Conservation (phyloP, 2,797 vertebrate genomes). For the Sylvia borin region DNA sequence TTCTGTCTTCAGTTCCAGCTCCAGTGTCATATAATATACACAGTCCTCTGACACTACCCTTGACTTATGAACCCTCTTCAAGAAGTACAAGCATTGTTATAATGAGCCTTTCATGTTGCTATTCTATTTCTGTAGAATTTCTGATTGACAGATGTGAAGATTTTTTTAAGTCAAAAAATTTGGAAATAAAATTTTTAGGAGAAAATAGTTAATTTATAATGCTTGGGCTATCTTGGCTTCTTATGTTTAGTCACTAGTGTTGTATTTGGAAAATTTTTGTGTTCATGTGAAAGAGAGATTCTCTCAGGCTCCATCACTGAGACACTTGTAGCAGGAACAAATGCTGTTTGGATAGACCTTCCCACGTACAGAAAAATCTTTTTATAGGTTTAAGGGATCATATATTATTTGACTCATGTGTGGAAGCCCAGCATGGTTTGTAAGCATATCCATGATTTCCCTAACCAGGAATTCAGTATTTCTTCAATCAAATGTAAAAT, state of each 20-base stretch:
- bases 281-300: neutral
- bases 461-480: neutral
- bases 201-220: neutral
- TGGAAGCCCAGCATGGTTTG: neutral
- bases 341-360: fast-evolving
- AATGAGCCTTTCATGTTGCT: neutral
- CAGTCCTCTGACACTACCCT: neutral
- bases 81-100: neutral
- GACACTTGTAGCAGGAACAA: neutral
- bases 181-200: neutral
- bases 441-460: neutral
- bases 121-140: neutral
- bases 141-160: neutral
- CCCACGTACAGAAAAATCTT: neutral
- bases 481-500: neutral
- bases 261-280: neutral
- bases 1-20: neutral
- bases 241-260: neutral
- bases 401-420: neutral
- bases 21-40: neutral
- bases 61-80: neutral
- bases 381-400: neutral
- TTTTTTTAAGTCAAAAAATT: neutral
- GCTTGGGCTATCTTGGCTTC: neutral
- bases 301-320: neutral